These are phyloP conservation scores for Hesperophylax magnus DNA, from an alignment of 1,140 invertebrate species.

Conservation along the genomic window DNA sequence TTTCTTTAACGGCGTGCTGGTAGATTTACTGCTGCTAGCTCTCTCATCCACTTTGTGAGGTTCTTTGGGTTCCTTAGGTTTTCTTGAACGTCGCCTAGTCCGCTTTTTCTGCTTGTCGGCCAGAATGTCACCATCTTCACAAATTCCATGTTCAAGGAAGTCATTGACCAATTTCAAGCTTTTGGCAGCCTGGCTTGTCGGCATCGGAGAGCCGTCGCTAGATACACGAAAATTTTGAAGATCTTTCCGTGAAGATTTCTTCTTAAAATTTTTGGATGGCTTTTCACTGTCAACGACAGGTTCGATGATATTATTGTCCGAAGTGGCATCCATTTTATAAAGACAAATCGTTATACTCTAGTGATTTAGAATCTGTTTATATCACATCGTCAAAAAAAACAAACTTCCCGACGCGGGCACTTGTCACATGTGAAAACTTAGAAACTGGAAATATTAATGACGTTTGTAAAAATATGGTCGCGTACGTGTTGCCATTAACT, in stretches of 20 bases:
- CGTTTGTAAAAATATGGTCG: no score
- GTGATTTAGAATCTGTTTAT: background rate
- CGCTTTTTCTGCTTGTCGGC: background rate
- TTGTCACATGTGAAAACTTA: background rate
- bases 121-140: background rate
- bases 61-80: background rate
- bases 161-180: background rate
- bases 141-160: background rate
- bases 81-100: background rate
- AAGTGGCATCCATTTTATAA: background rate
- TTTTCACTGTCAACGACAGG: background rate
- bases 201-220: background rate
- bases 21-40: background rate
- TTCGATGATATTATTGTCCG: background rate
- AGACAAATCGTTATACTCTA: background rate
- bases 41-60: background rate
- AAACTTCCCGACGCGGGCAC: background rate
- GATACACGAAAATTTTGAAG: background rate
- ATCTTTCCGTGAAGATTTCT: conserved; percentile 2
- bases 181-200: background rate
- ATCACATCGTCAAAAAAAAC: background rate
- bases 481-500: no score
- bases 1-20: background rate
- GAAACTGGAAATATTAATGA: no score
- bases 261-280: background rate